Percentiles rank a stretch among this genome's conserved stretches.
These are phyloP conservation scores for Nestor notabilis DNA, from an alignment of 2,113 vertebrate genomes.

Conservation along the genomic window DNA sequence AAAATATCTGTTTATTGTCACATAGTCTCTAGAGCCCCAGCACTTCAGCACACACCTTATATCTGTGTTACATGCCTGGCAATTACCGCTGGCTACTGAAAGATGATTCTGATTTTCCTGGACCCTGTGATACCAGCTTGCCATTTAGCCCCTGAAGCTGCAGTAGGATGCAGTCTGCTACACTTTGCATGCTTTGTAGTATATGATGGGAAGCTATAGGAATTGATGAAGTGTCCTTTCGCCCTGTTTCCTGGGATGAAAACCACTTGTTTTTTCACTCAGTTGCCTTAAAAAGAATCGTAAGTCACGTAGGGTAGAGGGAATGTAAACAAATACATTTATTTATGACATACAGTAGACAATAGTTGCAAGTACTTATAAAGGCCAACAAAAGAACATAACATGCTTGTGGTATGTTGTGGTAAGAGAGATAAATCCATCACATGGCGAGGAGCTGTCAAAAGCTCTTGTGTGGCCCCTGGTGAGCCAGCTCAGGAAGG, in stretches of 20 bases:
- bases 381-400: background rate
- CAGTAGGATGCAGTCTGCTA: background rate
- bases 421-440: background rate
- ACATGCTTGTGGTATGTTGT: background rate
- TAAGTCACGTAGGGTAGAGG: background rate
- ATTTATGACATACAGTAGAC: background rate
- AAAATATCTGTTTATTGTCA: background rate
- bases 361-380: background rate
- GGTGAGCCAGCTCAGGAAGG: background rate
- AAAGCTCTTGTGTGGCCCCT: background rate
- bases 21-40: background rate
- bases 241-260: background rate
- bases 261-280: background rate
- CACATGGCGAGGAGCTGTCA: background rate
- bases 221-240: background rate
- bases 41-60: fast-evolving
- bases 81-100: background rate
- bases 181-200: background rate
- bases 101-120: background rate
- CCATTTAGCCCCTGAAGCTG: background rate
- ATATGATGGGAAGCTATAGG: background rate
- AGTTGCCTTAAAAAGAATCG: background rate
- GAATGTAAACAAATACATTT: background rate
- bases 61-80: background rate
- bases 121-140: background rate